Evolutionary conservation across 1,140 invertebrate genomes (phyloP), one percentile per base, ranked within the genome.

Genomic region (Elymnias hypermnestra): DNA sequence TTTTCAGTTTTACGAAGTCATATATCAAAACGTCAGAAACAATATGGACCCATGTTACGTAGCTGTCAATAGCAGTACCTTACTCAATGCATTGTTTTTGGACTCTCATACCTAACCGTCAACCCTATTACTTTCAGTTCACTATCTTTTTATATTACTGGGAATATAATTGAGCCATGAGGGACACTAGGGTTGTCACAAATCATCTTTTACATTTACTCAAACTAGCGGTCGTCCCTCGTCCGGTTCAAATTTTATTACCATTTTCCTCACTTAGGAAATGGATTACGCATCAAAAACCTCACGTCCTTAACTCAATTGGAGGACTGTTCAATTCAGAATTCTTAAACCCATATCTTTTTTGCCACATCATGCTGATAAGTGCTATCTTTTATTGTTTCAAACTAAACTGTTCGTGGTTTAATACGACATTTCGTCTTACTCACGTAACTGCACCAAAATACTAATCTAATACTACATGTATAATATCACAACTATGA

Each of bases 21-120:
- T 57, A 47, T 37, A 56, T 57, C 59, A 62, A 54, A 46, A 48
- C 31, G 54, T 62, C 59, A 47, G 38, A 51, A 46, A 37, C 59
- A 62, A 39, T 44, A 33, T 36, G 35, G 28, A 55, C 54, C 54
- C 49, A 38, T 49, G 46, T 57, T 57, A 57, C 29, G 14, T 6
- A 38, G 14, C 55, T 57, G 59, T 54, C 59, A 54, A 54, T 57
- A 62, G 35, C 53, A 55, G 15, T 37, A 43, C 51, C 41, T 43
- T 21, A 31, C 38, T 47, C 38, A 29, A 50, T 42, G 37, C 41
- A 43, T 54, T 52, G 41, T 52, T 39, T 45, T 45, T 8, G 25
- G 8, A 22, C 12, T 38, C 13, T 14, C 29, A 17, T 22, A 29
- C 15, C 39, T 42, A 31, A 43, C 25, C 19, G 41, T 44, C 33